Base-by-base conservation (phyloP, 2,113 vertebrate genomes). In the Odontophorus gujanensis region DNA sequence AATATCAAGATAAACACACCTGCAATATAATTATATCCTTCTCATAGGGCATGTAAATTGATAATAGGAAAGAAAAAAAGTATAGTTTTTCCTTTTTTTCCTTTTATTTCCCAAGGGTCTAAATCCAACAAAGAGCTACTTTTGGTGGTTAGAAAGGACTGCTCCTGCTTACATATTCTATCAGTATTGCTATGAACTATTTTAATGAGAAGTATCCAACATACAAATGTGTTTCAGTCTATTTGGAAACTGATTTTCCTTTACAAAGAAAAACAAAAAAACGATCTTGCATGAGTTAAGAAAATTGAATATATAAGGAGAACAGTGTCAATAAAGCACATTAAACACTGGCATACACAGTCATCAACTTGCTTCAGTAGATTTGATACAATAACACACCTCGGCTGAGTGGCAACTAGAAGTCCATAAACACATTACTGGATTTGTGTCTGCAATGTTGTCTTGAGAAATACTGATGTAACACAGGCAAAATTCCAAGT, bases 71-170 rank as follows among this genome's bases (percentile, higher is more conserved):
- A 50, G 6, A 28, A 21, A 36, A 55, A 8, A 26, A 34, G 18
- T 47, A 20, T 47, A 20, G 45, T 21, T 45, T 45, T 3, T 13
- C 4, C 18, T 9, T 6, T 40, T 11, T 25, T 11, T 26, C 30
- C 40, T 19, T 7, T 38, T 34, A 22, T 19, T 76, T 80, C 20
- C 17, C 18, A 2, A 1, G 67, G 15, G 43, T 69, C 40, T 76
- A 81, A 85, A 72, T 75, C 43, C 34, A 81, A 55, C 67, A 72
- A 93, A 91, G 5, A 42, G 69, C 9, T 0, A 0, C 11, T 0
- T 65, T 22, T 50, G 38, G 51, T 51, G 68, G 65, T 30, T 36
- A 92, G 50, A 87, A 93, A 85, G 48, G 58, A 69, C 38, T 72
- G 25, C 24, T 92, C 15, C 26, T 50, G 13, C 63, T 87, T 58